Percentiles rank a stretch among this genome's conserved stretches.
Evolutionary conservation across 2,797 vertebrate species (phyloP).

Genomic region (Gobio occitaniae): DNA sequence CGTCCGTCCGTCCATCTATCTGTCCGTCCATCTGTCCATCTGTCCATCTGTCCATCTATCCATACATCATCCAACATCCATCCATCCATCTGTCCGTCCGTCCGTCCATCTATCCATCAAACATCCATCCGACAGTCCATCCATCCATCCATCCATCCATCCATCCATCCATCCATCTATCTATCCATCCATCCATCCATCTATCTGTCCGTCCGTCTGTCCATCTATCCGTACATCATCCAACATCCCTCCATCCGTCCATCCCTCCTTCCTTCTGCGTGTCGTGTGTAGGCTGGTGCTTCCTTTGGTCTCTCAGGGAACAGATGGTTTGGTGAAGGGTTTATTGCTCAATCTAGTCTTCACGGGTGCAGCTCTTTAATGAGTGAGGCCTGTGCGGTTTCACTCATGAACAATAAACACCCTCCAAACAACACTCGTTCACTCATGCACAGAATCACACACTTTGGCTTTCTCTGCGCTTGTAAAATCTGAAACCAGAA

Average conservation of each 20-base stretch:
- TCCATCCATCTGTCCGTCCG: background rate
- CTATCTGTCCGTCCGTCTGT: rapidly evolving
- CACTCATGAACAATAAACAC: slow-evolving; percentile 51
- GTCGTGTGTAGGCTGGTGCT: background rate
- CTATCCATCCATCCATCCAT: too few relatives aligned
- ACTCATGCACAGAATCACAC: slow-evolving; percentile 37
- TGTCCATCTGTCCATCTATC: rapidly evolving
- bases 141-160: background rate
- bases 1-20: background rate
- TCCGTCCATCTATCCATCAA: background rate
- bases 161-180: too few relatives aligned
- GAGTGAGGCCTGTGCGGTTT: slow-evolving; percentile 35
- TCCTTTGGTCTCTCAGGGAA: slow-evolving; percentile 1
- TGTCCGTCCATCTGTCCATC: rapidly evolving
- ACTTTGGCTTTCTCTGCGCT: slow-evolving; percentile 42
- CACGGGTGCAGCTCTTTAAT: slow-evolving; percentile 43
- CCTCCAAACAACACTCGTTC: slow-evolving; percentile 35
- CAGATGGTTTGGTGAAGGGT: slow-evolving; percentile 40
- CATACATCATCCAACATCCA: too few relatives aligned
- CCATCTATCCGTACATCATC: rapidly evolving
- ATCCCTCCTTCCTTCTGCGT: rapidly evolving
- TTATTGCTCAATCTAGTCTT: slow-evolving; percentile 42
- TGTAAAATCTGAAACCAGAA: slow-evolving; percentile 41
- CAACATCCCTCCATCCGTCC: background rate
- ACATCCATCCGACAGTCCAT: background rate